phyloP scores from a whole-genome alignment of 2,797 vertebrate genomes.

The Tinamus major region DNA sequence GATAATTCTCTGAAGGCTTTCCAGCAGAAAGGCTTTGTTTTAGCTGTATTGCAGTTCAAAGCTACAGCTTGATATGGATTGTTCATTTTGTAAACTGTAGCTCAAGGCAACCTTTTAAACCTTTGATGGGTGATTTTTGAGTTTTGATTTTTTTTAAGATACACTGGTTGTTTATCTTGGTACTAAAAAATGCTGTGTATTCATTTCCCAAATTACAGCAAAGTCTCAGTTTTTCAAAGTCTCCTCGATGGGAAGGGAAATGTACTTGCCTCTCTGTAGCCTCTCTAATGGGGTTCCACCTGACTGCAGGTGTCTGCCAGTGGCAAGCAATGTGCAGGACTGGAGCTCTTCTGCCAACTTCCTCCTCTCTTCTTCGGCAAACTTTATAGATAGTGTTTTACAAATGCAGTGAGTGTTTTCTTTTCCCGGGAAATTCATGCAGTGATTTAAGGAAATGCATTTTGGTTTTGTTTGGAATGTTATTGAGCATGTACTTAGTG shows the following conservation, averaged over 20 bases:
- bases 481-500: fast-evolving
- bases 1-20: slow-evolving; percentile 38
- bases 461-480: background rate
- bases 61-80: background rate
- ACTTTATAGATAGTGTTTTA: background rate
- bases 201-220: background rate
- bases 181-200: background rate
- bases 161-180: background rate
- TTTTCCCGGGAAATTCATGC: background rate
- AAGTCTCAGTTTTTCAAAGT: background rate
- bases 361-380: background rate
- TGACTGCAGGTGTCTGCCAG: background rate
- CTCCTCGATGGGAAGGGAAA: background rate
- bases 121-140: background rate
- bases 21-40: slow-evolving; percentile 41
- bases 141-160: background rate
- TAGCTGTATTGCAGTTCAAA: slow-evolving; percentile 37
- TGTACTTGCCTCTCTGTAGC: background rate
- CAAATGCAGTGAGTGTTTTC: background rate
- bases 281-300: background rate
- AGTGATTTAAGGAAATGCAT: background rate
- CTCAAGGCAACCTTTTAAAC: background rate
- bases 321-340: background rate
- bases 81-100: background rate
- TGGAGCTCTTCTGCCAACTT: background rate